Conservation (phyloP, 2,797 vertebrate genomes). For the Selene dorsalis region DNA sequence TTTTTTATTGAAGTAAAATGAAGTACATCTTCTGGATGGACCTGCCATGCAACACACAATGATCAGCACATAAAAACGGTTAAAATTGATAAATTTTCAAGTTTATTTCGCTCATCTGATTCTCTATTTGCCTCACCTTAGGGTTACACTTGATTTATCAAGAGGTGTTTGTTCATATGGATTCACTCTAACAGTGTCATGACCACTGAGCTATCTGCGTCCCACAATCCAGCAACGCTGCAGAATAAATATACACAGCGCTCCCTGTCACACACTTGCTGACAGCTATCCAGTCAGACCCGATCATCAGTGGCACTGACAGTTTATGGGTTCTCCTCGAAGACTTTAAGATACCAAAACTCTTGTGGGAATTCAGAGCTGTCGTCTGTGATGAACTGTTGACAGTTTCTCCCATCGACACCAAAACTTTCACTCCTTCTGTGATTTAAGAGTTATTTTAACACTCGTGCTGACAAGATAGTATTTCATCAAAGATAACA, state of each 20-base stretch:
- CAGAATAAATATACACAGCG: slow-evolving; percentile 14
- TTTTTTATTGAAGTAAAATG: too few species aligned
- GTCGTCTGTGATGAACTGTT: slow-evolving; percentile 50
- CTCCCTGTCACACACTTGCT: slow-evolving; percentile 26
- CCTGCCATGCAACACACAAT: neutral
- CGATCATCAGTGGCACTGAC: slow-evolving; percentile 52
- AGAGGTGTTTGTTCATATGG: neutral
- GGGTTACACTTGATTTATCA: neutral
- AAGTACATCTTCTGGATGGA: neutral
- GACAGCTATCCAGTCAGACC: slow-evolving; percentile 67
- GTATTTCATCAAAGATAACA: slow-evolving; percentile 20
- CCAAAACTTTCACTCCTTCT: slow-evolving; percentile 27
- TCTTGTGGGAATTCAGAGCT: slow-evolving; percentile 50
- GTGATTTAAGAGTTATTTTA: slow-evolving; percentile 19
- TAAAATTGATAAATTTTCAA: too few species aligned
- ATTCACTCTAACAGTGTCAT: neutral
- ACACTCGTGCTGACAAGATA: slow-evolving; percentile 14
- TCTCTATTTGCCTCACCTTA: neutral
- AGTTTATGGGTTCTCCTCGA: slow-evolving; percentile 65
- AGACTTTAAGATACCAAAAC: slow-evolving; percentile 58
- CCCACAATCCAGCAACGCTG: neutral
- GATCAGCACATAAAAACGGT: neutral
- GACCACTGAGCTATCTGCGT: neutral
- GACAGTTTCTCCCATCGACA: slow-evolving; percentile 15
- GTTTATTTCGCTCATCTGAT: neutral